phyloP scores from a whole-genome alignment of 2,888 invertebrate species.

The Ptychoptera albimana region DNA sequence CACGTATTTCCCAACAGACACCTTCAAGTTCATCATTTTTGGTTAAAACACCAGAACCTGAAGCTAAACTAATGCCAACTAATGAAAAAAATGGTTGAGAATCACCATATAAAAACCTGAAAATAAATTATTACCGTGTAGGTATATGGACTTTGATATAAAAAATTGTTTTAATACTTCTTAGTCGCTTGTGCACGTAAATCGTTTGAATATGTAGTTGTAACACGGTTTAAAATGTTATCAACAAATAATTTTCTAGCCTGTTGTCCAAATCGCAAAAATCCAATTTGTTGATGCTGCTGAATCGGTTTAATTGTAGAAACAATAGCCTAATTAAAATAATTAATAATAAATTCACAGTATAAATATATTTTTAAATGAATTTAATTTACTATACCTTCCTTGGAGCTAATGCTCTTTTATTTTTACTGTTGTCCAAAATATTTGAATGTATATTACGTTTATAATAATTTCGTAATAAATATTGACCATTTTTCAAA shows the following conservation, averaged over 20 bases:
- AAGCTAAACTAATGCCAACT: constrained; percentile 55
- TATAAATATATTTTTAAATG: no score
- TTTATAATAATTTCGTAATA: constrained; percentile 35
- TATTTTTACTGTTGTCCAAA: constrained; percentile 26
- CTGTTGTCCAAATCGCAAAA: constrained; percentile 40
- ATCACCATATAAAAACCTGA: constrained; percentile 45
- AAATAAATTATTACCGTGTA: constrained; percentile 8
- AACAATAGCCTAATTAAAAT: neutral
- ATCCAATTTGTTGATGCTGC: constrained; percentile 17
- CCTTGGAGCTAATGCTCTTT: constrained; percentile 11
- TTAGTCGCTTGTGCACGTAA: constrained; percentile 44
- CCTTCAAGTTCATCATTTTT: constrained; percentile 64
- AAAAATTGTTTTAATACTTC: constrained; percentile 21
- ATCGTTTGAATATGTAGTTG: constrained; percentile 45
- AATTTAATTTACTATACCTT: no score
- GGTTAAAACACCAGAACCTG: constrained; percentile 54
- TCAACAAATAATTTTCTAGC: constrained; percentile 51
- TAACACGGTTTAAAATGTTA: constrained; percentile 50
- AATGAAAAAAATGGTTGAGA: constrained; percentile 58
- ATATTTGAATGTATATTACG: constrained; percentile 35
- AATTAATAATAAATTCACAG: neutral
- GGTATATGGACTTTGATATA: neutral
- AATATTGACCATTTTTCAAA: constrained; percentile 42
- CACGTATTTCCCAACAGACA: constrained; percentile 62
- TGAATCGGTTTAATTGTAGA: constrained; percentile 15